A percentile compares a stretch with the other conserved stretches of the same genome.
These are phyloP conservation scores for Syrmaticus mikado DNA, from an alignment of 2,113 vertebrate species.

Conservation along the genomic window DNA sequence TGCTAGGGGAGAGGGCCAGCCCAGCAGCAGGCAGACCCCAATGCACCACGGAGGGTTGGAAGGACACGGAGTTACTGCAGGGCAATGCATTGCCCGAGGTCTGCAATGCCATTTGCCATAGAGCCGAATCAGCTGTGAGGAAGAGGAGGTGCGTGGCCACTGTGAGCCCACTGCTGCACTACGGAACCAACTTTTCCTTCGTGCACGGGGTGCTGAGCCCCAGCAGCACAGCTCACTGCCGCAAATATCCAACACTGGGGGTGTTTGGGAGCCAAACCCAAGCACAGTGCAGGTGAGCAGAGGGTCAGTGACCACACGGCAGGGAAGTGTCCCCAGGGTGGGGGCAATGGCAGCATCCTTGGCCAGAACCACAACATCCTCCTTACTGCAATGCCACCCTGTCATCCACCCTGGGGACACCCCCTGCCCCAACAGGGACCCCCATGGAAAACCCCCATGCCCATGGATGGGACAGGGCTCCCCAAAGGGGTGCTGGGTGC, in stretches of 20 bases:
- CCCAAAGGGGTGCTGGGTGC: neutral
- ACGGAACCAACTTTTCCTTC: neutral
- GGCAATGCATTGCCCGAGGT: accelerated
- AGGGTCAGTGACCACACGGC: neutral
- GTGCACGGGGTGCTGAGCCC: neutral
- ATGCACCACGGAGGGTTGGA: accelerated
- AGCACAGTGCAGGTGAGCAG: neutral
- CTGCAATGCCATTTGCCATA: accelerated
- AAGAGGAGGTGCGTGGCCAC: neutral
- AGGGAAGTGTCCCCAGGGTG: neutral
- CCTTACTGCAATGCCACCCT: neutral
- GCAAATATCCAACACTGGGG: neutral
- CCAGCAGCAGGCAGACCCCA: too few species aligned
- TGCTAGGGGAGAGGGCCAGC: neutral
- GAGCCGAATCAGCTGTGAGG: neutral
- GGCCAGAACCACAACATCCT: neutral
- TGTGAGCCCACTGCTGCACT: neutral
- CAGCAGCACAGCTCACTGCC: neutral
- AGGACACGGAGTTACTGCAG: accelerated
- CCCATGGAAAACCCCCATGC: neutral
- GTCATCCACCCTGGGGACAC: neutral
- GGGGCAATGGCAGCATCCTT: neutral
- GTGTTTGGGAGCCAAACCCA: neutral
- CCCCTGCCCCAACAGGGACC: neutral
- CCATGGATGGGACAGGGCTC: neutral